Evolutionary conservation across 2,888 invertebrate species (phyloP).

Genomic region (Phaedon cochleariae): DNA sequence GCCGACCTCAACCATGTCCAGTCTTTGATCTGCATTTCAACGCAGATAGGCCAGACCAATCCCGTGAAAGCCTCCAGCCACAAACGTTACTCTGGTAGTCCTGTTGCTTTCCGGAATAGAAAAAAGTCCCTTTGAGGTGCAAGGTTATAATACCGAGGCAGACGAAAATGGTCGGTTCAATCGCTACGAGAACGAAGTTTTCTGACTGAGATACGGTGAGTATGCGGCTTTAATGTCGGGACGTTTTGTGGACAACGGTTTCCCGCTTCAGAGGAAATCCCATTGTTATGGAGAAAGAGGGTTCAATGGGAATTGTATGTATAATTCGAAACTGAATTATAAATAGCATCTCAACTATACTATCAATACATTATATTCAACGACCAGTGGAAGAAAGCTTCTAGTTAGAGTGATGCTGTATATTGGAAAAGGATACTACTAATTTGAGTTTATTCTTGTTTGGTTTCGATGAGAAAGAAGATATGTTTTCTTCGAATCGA

Average conservation of each 20-base stretch:
- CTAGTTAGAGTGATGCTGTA: too few species aligned
- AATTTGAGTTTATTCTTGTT: too few species aligned
- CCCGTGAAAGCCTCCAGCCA: conserved; percentile 22
- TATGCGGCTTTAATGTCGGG: conserved; percentile 24
- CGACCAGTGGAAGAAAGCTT: too few species aligned
- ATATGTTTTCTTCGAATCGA: too few species aligned
- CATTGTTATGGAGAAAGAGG: too few species aligned
- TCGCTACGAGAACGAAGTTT: conserved; percentile 21
- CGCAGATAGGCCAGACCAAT: not conserved
- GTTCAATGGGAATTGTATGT: too few species aligned
- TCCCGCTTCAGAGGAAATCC: conserved; percentile 1
- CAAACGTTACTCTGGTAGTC: not conserved
- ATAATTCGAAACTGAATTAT: too few species aligned
- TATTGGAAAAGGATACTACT: too few species aligned
- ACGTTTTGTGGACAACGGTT: conserved; percentile 18
- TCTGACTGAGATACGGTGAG: conserved; percentile 4
- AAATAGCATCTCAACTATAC: too few species aligned
- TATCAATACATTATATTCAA: too few species aligned
- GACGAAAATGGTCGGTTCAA: conserved; percentile 23
- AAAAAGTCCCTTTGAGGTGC: conserved; percentile 32
- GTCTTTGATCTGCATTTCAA: conserved; percentile 29
- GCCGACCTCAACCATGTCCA: conserved; percentile 15
- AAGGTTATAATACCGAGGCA: conserved; percentile 30
- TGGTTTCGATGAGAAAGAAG: too few species aligned
- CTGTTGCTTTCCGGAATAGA: conserved; percentile 23